phyloP scores from a whole-genome alignment of 2,797 vertebrate genomes.

The Agapornis canus region DNA sequence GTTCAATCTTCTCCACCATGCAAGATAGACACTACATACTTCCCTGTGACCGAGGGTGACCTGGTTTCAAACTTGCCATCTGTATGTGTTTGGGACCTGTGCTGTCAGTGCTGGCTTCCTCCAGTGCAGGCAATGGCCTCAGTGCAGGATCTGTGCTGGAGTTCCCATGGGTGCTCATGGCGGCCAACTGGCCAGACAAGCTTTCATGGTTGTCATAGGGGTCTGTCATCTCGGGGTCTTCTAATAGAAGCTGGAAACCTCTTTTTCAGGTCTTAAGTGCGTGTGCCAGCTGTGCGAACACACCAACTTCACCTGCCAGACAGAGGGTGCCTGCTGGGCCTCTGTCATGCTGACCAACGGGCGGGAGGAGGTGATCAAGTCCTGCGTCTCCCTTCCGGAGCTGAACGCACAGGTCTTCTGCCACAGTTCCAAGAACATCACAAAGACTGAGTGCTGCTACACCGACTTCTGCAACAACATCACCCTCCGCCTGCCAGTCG shows the following conservation, averaged over 20 bases:
- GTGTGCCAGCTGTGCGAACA: conserved; percentile 90
- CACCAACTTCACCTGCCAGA: conserved; percentile 92
- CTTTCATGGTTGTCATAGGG: accelerated
- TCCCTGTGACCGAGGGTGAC: neutral
- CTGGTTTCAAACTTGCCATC: accelerated
- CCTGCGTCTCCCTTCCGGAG: conserved; percentile 88
- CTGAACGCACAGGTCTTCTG: conserved; percentile 93
- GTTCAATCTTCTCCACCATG: accelerated
- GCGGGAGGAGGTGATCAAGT: conserved; percentile 88
- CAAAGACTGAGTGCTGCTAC: conserved; percentile 93
- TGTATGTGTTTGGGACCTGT: neutral
- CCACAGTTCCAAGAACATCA: conserved; percentile 90
- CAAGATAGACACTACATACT: accelerated
- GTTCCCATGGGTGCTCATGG: accelerated
- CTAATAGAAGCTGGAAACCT: neutral
- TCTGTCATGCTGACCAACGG: conserved; percentile 93
- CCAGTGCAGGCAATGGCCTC: neutral
- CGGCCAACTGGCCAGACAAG: accelerated
- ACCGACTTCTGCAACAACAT: conserved; percentile 97
- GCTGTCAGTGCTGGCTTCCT: accelerated
- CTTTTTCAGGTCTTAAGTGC: conserved; percentile 83
- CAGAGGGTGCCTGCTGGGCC: conserved; percentile 95
- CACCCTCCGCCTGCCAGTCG: conserved; percentile 86
- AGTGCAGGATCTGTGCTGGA: accelerated
- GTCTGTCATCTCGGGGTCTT: accelerated